Conservation (phyloP, 2,888 invertebrate genomes). For the Euzetes globulus region DNA sequence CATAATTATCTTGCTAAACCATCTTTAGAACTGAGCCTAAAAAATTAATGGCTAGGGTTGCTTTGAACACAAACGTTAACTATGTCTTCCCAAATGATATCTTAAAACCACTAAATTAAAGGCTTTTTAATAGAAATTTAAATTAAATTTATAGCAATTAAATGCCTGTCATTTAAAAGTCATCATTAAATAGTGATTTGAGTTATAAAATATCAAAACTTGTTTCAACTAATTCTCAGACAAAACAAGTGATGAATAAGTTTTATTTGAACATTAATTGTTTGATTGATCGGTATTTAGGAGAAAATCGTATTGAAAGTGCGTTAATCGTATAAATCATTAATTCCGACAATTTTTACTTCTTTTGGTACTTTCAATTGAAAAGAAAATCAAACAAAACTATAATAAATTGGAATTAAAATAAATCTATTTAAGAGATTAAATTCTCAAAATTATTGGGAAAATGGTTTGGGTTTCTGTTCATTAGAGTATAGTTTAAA, state of each 20-base stretch:
- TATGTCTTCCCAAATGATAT: too few species aligned
- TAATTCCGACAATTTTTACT: not conserved
- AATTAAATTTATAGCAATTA: too few species aligned
- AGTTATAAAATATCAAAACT: not conserved
- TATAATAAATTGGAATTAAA: not conserved
- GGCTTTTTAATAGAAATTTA: too few species aligned
- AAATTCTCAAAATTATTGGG: constrained; percentile 1
- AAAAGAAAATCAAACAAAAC: not conserved
- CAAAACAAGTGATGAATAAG: not conserved
- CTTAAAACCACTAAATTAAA: too few species aligned
- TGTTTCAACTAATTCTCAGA: not conserved
- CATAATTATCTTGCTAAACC: too few species aligned
- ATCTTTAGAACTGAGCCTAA: too few species aligned
- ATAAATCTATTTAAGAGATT: not conserved
- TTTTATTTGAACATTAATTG: not conserved
- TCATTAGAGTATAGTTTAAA: constrained; percentile 6
- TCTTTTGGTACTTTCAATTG: not conserved
- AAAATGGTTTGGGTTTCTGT: not conserved
- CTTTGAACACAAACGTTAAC: too few species aligned
- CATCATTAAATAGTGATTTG: not conserved
- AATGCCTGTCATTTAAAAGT: not conserved
- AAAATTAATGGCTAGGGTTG: too few species aligned
- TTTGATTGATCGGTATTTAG: not conserved
- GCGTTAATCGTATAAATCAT: not conserved
- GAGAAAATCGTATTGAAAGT: not conserved